A percentile compares a stretch with the other conserved stretches of the same genome.
Evolutionary conservation across 2,113 vertebrate species (phyloP).

Genomic region (Phoenicopterus ruber): DNA sequence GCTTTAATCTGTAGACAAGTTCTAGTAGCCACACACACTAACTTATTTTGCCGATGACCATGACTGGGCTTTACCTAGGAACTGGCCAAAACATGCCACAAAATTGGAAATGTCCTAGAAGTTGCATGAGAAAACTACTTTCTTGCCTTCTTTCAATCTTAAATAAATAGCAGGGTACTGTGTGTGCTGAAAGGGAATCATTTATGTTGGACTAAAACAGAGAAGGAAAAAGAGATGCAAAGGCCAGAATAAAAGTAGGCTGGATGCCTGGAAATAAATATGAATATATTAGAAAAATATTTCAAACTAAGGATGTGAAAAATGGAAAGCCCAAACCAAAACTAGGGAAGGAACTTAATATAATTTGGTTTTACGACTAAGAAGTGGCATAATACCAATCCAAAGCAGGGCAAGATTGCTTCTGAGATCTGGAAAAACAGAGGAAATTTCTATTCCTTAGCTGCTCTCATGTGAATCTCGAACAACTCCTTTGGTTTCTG

Average conservation of each 20-base stretch:
- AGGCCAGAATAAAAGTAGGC: constrained; percentile 70
- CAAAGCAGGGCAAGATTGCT: not conserved
- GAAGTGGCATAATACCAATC: not conserved
- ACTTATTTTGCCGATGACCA: not conserved
- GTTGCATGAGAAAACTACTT: constrained; percentile 68
- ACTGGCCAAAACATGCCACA: constrained; percentile 45
- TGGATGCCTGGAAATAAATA: constrained; percentile 71
- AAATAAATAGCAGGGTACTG: constrained; percentile 69
- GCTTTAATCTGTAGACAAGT: constrained; percentile 20
- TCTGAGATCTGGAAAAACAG: not conserved
- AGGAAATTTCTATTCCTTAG: not conserved
- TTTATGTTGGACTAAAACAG: constrained; percentile 71
- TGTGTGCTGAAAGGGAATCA: constrained; percentile 68
- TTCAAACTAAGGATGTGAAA: constrained; percentile 57
- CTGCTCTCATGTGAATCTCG: not conserved
- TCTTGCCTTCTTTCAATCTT: constrained; percentile 67
- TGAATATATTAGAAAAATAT: constrained; percentile 52
- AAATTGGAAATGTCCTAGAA: constrained; percentile 60
- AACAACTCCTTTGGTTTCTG: not conserved
- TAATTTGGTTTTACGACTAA: not conserved
- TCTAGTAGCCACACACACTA: not conserved
- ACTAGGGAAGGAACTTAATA: not conserved
- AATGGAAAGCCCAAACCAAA: constrained; percentile 36
- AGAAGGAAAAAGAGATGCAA: constrained; percentile 62
- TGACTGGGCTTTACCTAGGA: constrained; percentile 59